Evolutionary conservation across 2,797 vertebrate species (phyloP).

Genomic region (Danio jaintianensis): DNA sequence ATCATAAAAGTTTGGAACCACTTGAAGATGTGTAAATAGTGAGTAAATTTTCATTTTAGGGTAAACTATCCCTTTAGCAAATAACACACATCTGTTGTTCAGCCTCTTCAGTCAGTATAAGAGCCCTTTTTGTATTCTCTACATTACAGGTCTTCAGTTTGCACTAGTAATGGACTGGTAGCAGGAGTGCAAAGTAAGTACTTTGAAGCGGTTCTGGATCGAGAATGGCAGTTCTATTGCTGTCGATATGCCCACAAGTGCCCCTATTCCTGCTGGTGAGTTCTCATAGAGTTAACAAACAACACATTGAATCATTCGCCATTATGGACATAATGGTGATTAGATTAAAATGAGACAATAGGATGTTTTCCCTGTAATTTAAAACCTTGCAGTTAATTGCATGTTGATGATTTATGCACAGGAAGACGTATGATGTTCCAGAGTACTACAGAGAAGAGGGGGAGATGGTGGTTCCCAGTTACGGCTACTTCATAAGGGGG

Average conservation of each 20-base stretch:
- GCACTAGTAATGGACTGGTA: constrained; percentile 93
- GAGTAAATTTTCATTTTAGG: too few species aligned
- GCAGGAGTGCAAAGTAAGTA: constrained; percentile 96
- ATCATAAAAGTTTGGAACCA: too few species aligned
- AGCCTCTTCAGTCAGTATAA: background rate
- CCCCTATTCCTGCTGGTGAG: constrained; percentile 95
- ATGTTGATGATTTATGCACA: constrained; percentile 61
- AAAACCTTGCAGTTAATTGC: constrained; percentile 9
- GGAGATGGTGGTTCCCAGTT: constrained; percentile 89
- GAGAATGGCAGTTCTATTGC: constrained; percentile 98
- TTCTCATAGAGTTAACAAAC: background rate
- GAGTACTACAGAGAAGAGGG: constrained; percentile 87
- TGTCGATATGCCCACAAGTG: constrained; percentile 91
- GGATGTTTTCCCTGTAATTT: background rate
- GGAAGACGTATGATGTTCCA: constrained; percentile 90
- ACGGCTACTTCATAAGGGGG: constrained; percentile 93
- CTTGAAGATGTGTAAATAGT: too few species aligned
- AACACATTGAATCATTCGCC: background rate
- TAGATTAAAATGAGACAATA: constrained; percentile 7
- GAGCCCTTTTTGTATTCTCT: constrained; percentile 46
- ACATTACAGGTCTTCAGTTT: constrained; percentile 88
- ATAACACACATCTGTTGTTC: background rate
- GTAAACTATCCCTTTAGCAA: background rate
- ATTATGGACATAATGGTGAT: background rate
- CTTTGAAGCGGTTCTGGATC: constrained; percentile 91